Evolutionary conservation across 2,888 invertebrate species (phyloP), one percentile per base, ranked within the genome.

Genomic region (Macaria notata): DNA sequence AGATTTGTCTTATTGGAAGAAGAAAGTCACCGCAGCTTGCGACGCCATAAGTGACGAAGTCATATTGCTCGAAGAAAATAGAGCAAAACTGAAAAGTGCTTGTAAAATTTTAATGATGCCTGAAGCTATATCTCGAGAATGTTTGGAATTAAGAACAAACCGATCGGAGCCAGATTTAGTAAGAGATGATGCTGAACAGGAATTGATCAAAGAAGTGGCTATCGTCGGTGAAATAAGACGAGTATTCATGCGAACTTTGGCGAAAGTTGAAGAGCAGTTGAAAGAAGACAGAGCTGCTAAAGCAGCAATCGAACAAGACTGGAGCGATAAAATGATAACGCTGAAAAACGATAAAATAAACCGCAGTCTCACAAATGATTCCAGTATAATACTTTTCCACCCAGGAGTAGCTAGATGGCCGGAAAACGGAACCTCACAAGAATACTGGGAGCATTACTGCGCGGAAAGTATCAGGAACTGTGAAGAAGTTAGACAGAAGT

Each of bases 301-400:
- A 77, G 91, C 94, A 44, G 92, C 94, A 30, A 86, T 98, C 58
- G 98, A 98, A 84, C 93, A 93, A 66, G 98, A 98, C 78, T 98
- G 97, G 97, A 95, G 97, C 66, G 97, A 98, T 78, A 98, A 98
- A 84, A 94, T 93, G 73, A 93, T 95, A 46, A 91, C 96, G 0
- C 93, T 95, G 68, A 94, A 94, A 65, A 89, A 95, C 9, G 98
- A 98, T 67, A 91, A 94, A 0, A 77, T 86, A 2, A 95, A 95
- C 76, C 88, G 94, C 5, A 92, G 92, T 0, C 84, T 97, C 41
- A 93, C 93, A 33, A 95, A 95, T 43, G 84, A 92, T 53, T 95
- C 95, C 0, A 93, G 87, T 56, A 92, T 93, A 48, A 92, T 96
- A 55, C 83, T 96, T 73, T 95, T 95, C 79, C 95, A 95, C 72